Evolutionary conservation across 2,113 vertebrate genomes (phyloP).

Genomic region (Burhinus bistriatus): DNA sequence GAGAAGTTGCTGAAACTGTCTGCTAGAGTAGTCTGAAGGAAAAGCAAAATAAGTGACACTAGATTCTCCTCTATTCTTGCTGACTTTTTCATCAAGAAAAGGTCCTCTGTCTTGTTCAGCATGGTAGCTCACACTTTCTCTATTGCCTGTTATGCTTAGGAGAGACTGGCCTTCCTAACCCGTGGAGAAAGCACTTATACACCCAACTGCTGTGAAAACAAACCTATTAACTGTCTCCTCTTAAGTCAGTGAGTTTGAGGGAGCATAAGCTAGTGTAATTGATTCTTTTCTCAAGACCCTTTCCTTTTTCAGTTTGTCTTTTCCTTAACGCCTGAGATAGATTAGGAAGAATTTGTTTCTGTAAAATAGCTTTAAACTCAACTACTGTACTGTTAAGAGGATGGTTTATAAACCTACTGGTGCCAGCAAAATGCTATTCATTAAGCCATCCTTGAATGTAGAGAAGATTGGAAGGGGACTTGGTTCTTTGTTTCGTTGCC

Average conservation of each 20-base stretch:
- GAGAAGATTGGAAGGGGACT: not conserved
- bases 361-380: not conserved
- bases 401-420: not conserved
- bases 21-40: not conserved
- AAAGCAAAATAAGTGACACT: not conserved
- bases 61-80: not conserved
- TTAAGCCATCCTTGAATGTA: not conserved
- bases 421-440: not conserved
- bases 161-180: not conserved
- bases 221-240: not conserved
- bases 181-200: not conserved
- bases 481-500: not conserved
- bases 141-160: not conserved
- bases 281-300: not conserved
- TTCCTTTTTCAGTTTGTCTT: not conserved
- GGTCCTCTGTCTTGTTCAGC: not conserved
- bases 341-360: not conserved
- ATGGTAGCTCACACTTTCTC: not conserved
- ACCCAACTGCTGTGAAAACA: not conserved
- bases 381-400: not conserved
- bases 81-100: not conserved
- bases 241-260: not conserved
- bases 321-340: not conserved
- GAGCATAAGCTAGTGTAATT: not conserved
- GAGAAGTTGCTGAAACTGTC: not conserved